Evolutionary conservation across 2,797 vertebrate genomes (phyloP), one percentile per base, ranked within the genome.

Genomic region (Catharus ustulatus): DNA sequence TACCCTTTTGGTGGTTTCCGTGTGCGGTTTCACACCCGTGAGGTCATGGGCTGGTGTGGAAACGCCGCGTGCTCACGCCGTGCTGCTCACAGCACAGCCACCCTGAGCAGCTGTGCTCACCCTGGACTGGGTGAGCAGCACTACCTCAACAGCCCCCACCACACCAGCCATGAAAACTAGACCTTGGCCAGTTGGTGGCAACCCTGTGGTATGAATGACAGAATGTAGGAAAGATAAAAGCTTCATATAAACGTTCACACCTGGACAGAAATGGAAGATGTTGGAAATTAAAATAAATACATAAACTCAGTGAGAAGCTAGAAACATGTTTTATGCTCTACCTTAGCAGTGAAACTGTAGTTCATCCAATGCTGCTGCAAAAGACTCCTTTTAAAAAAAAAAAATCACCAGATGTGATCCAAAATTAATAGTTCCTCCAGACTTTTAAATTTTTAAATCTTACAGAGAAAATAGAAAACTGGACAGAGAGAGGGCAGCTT

Each of bases 1-100:
- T 73, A 80, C 85, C 69, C 52, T 0, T 67, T 63, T 89, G 89
- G 90, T 90, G 87, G 89, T 92, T 96, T 97, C 90, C 11, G 3
- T 42, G 69, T 9, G 64, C 1, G 62, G 96, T 96, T 94, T 96
- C 61, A n/a, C 80, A 51, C 71, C 67, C 66, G 30, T 90, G 88
- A 93, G 69, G 73, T 79, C 72, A 88, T 3, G 48, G 67, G 72
- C 45, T 1, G 1, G 27, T 34, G 68, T 40, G 54, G 34, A 58
- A 79, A 72, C 1, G 1, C 43, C 4, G 0, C 9, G 24, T 52
- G 38, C 72, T 93, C 79, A 13, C 55, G 24, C 40, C 15, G 63
- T 66, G 72, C 58, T 68, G 77, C 68, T 43, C 58, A 13, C 0
- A 1, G 24, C 29, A 38, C 27, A 26, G 71, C 73, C 77, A 63